Conservation (phyloP, 2,797 vertebrate genomes). For the Carapus acus region DNA sequence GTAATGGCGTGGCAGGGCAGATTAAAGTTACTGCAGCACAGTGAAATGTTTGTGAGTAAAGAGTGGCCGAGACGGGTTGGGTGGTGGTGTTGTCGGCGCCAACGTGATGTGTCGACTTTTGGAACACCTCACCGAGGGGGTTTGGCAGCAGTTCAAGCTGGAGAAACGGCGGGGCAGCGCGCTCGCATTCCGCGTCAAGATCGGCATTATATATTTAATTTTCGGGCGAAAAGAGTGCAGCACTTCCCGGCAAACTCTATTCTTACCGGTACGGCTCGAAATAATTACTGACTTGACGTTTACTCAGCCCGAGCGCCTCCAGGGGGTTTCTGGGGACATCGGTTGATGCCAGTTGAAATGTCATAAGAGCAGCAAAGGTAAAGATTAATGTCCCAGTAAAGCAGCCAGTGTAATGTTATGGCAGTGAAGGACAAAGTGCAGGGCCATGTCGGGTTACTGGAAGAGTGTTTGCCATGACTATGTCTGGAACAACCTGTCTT, state of each 20-base stretch:
- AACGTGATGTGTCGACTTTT: constrained; percentile 7
- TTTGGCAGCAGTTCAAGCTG: constrained; percentile 12
- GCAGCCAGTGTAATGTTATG: constrained; percentile 10
- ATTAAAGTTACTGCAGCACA: neutral
- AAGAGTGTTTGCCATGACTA: constrained; percentile 1
- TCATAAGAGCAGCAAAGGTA: neutral
- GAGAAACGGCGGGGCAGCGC: no score
- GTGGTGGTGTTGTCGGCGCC: neutral
- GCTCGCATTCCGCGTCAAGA: no score
- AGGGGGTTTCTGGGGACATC: neutral
- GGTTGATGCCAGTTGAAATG: neutral
- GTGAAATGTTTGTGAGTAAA: neutral
- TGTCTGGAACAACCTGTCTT: neutral
- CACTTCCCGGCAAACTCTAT: neutral
- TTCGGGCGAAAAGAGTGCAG: constrained; percentile 2
- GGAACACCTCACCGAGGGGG: constrained; percentile 2
- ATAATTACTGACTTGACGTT: neutral
- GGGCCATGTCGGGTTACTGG: constrained; percentile 29
- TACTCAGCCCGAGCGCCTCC: neutral
- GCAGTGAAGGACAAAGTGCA: constrained; percentile 55
- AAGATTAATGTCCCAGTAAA: constrained; percentile 8
- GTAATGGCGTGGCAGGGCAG: constrained; percentile 8
- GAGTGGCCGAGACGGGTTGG: neutral
- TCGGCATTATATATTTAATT: no score
- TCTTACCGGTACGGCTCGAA: neutral